phyloP scores from a whole-genome alignment of 2,888 invertebrate species.

The Eurytoma californica region DNA sequence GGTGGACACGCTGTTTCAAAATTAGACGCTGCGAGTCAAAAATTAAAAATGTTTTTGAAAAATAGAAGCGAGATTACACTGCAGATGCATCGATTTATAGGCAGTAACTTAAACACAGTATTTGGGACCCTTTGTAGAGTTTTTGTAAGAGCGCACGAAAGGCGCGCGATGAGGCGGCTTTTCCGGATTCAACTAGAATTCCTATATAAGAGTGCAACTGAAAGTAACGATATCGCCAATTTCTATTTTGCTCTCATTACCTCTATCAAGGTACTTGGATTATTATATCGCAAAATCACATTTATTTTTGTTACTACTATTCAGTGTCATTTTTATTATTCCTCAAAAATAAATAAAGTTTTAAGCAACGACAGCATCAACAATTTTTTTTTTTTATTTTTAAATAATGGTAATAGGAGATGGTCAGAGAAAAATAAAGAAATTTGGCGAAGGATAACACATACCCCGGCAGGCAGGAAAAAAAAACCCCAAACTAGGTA shows the following conservation, averaged over 20 bases:
- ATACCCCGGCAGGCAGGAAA: constrained; percentile 24
- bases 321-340: too few species aligned
- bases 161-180: constrained; percentile 20
- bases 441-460: constrained; percentile 8
- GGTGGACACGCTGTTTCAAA: constrained; percentile 13
- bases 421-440: constrained; percentile 7
- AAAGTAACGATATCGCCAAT: constrained; percentile 42
- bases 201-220: constrained; percentile 30
- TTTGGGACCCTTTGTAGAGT: constrained; percentile 66
- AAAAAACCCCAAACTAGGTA: constrained; percentile 51
- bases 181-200: constrained; percentile 38
- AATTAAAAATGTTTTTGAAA: constrained; percentile 23
- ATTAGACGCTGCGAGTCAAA: background rate
- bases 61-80: constrained; percentile 1
- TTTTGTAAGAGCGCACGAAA: constrained; percentile 48
- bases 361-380: too few species aligned
- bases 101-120: constrained; percentile 57
- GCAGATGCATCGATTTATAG: constrained; percentile 21
- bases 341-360: too few species aligned
- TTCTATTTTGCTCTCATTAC: background rate
- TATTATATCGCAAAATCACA: too few species aligned
- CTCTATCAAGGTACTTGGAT: too few species aligned
- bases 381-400: too few species aligned
- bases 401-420: too few species aligned
- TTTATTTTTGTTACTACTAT: too few species aligned